Conservation (phyloP, 2,888 invertebrate species). For the Agriopis leucophaearia region DNA sequence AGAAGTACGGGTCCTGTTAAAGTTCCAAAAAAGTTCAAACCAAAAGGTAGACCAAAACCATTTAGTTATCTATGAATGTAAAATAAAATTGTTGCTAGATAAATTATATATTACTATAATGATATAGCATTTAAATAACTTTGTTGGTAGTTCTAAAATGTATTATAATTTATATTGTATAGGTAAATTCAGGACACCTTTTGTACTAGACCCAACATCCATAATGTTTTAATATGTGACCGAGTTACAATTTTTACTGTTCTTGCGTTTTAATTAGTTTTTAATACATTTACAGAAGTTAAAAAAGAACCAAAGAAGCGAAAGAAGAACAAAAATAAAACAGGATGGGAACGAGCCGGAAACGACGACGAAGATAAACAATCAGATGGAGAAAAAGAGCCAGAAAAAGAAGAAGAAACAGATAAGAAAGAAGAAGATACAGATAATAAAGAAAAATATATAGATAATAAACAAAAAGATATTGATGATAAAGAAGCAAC, state of each 20-base stretch:
- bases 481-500: background rate
- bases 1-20: too few relatives aligned
- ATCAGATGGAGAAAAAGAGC: background rate
- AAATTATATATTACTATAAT: too few relatives aligned
- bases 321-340: slow-evolving; percentile 2
- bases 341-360: too few relatives aligned
- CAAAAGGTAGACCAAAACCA: too few relatives aligned
- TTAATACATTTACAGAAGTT: background rate
- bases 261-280: background rate
- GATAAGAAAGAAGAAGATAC: background rate
- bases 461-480: background rate
- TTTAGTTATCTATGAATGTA: too few relatives aligned
- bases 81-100: too few relatives aligned
- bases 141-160: too few relatives aligned
- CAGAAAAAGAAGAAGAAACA: background rate
- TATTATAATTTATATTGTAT: too few relatives aligned
- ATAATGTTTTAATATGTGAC: background rate
- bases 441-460: background rate
- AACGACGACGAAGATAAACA: background rate
- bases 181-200: too few relatives aligned
- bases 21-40: too few relatives aligned
- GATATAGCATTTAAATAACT: too few relatives aligned
- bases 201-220: too few relatives aligned
- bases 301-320: slow-evolving; percentile 2
- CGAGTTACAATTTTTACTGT: background rate